Evolutionary conservation across 2,797 vertebrate genomes (phyloP), one percentile per base, ranked within the genome.

Genomic region (Malurus splendens): DNA sequence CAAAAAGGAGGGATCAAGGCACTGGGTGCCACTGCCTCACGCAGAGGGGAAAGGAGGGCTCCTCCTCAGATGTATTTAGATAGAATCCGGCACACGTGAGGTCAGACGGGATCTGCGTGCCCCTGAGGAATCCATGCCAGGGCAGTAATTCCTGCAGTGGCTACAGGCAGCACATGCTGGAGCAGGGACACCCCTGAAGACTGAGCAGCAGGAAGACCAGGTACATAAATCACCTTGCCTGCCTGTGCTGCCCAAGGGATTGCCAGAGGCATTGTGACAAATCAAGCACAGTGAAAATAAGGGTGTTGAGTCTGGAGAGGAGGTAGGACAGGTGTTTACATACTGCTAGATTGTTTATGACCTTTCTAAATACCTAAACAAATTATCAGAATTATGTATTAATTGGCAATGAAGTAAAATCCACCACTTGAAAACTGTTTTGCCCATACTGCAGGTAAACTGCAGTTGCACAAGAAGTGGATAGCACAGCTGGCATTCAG

Each of bases 1-100:
- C 32, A 48, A 7, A 20, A 42, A 36, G 22, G 20, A 64, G 27
- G 12, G 12, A 18, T 32, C 24, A 48, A 50, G 20, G 8, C 1
- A 1, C 3, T 10, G 59, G 24, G 30, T 3, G 3, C n/a, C 42
- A 33, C 8, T 1, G 5, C 27, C n/a, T 45, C 1, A 1, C 42
- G 28, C 28, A 45, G 59, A 54, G n/a, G 10, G 32, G n/a, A 1
- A 2, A 20, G 23, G 39, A 18, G 3, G 7, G 7, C 22, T 50
- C 39, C 48, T 76, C 24, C 56, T 54, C 4, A 0, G 36, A 25
- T 14, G 7, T 14, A 3, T 38, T 78, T 22, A 30, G 15, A 41
- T 61, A 54, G 27, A 19, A 71, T n/a, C 32, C 4, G 2, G 70
- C 24, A 30, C 47, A 45, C 0, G 1, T 22, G 30, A 25, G 20